Conservation (phyloP, 2,888 invertebrate species). For the Synanthedon andrenaeformis region DNA sequence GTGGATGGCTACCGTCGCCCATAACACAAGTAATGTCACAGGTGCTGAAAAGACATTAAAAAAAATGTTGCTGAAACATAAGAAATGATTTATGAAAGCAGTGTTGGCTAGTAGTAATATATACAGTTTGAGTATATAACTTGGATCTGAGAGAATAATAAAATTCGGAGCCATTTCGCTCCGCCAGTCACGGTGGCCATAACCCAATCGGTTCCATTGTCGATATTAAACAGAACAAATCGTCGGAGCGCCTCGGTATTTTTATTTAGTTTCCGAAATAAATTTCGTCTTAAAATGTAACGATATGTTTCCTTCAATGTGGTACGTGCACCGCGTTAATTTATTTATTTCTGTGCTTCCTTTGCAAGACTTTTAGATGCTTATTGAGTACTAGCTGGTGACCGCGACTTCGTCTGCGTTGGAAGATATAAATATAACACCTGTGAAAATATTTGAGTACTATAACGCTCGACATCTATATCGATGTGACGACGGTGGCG, state of each 20-base stretch:
- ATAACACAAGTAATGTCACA: too few species aligned
- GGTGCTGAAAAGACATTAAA: too few species aligned
- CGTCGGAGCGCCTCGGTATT: slow-evolving; percentile 31
- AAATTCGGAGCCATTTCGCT: not conserved
- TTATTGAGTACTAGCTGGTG: slow-evolving; percentile 4
- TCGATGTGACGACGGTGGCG: too few species aligned
- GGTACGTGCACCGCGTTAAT: slow-evolving; percentile 1
- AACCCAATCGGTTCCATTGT: slow-evolving; percentile 27
- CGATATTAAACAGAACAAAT: slow-evolving; percentile 38
- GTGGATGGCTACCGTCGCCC: too few species aligned
- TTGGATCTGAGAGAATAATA: not conserved
- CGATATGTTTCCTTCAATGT: not conserved
- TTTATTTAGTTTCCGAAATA: slow-evolving; percentile 33
- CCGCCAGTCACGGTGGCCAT: slow-evolving; percentile 17
- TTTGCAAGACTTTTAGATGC: slow-evolving; percentile 3
- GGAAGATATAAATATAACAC: too few species aligned
- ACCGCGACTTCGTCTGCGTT: not conserved
- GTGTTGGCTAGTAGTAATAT: too few species aligned
- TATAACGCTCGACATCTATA: too few species aligned
- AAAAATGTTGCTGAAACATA: too few species aligned
- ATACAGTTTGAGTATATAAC: too few species aligned
- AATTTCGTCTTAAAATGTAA: slow-evolving; percentile 15
- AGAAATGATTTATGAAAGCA: too few species aligned
- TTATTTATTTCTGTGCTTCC: slow-evolving; percentile 5
- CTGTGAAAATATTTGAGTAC: too few species aligned